Evolutionary conservation across 1,140 invertebrate genomes (phyloP).

Genomic region (Druon quercuslanigerum): DNA sequence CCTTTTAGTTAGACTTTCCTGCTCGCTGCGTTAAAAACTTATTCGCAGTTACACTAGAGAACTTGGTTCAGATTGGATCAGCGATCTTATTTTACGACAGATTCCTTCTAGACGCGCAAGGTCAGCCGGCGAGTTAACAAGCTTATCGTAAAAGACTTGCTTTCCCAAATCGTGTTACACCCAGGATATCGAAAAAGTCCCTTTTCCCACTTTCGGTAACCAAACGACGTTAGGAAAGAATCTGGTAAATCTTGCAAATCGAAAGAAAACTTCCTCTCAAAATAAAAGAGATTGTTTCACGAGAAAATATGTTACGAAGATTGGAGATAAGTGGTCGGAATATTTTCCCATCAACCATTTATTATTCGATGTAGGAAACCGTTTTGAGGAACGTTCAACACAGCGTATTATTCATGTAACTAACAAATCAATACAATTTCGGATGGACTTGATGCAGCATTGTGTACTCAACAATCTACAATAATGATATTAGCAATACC

Average conservation of each 20-base stretch:
- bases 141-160: constrained; percentile 30
- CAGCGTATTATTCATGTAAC: too few species aligned
- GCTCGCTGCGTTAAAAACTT: constrained; percentile 37
- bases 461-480: too few species aligned
- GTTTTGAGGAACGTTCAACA: too few species aligned
- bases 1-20: constrained; percentile 38
- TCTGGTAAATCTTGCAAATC: constrained; percentile 17
- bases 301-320: too few species aligned
- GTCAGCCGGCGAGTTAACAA: constrained; percentile 16
- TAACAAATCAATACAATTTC: too few species aligned
- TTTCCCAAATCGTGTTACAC: constrained; percentile 12
- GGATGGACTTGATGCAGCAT: too few species aligned
- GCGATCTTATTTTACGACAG: constrained; percentile 36
- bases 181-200: constrained; percentile 28
- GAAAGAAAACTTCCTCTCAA: not conserved
- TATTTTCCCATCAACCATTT: too few species aligned
- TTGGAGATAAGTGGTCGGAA: too few species aligned
- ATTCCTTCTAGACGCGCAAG: not conserved
- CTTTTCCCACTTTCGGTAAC: not conserved
- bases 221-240: constrained; percentile 19
- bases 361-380: too few species aligned
- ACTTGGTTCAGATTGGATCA: constrained; percentile 34
- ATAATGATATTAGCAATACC: too few species aligned
- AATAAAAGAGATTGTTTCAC: not conserved
- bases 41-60: constrained; percentile 24